phyloP scores from a whole-genome alignment of 1,140 invertebrate genomes.

The Temnothorax nylanderi region DNA sequence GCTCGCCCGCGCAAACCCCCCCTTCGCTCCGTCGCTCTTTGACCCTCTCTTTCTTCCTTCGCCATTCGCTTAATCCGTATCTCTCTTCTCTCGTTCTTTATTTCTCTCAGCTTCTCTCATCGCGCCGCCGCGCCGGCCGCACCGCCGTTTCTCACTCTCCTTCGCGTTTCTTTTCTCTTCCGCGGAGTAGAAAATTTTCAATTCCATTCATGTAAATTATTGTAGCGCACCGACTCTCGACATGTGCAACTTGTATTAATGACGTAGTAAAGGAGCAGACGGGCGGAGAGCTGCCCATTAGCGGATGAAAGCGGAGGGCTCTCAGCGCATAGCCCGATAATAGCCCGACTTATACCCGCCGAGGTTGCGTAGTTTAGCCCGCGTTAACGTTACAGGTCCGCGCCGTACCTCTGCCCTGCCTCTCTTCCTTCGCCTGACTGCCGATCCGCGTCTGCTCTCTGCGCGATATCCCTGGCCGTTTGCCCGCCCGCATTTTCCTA shows the following conservation, averaged over 20 bases:
- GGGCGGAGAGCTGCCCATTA: conserved; percentile 84
- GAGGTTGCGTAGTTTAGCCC: conserved; percentile 83
- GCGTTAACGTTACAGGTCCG: conserved; percentile 81
- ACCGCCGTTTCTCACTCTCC: conserved; percentile 70
- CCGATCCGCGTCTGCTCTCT: conserved; percentile 60
- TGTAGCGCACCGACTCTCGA: conserved; percentile 85
- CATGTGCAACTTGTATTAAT: conserved; percentile 86
- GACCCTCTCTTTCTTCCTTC: conserved; percentile 52
- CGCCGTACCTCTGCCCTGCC: conserved; percentile 67
- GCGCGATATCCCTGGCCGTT: conserved; percentile 75
- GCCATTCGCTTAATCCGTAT: conserved; percentile 28
- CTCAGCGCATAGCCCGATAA: conserved; percentile 85
- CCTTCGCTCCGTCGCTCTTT: conserved; percentile 61
- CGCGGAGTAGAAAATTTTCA: conserved; percentile 85
- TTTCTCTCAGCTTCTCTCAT: conserved; percentile 59
- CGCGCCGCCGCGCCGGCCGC: not conserved
- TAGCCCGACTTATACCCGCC: conserved; percentile 84
- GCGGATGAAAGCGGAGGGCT: conserved; percentile 85
- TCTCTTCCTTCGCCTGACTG: conserved; percentile 58
- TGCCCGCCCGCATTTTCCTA: conserved; percentile 68
- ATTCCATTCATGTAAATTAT: conserved; percentile 87
- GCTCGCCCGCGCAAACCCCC: not conserved
- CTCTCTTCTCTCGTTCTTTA: conserved; percentile 33
- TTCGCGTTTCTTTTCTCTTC: conserved; percentile 82
- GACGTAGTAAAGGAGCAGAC: conserved; percentile 84